Evolutionary conservation across 2,113 vertebrate genomes (phyloP).

Genomic region (Odocoileus hemionus): DNA sequence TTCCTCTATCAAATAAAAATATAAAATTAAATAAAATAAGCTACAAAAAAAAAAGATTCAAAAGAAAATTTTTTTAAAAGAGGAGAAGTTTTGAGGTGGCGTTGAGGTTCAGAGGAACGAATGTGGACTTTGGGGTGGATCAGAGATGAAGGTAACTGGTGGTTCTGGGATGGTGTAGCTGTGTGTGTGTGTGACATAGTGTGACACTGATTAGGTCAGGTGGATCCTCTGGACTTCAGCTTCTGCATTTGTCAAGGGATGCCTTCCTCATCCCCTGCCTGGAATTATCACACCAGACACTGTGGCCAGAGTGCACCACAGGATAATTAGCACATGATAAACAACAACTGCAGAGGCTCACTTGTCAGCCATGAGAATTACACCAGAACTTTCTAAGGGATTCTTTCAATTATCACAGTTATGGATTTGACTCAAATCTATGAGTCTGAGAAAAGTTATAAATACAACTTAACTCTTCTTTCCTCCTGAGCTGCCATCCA

Average conservation of each 20-base stretch:
- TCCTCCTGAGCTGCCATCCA: background rate
- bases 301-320: rapidly evolving
- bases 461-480: background rate
- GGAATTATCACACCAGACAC: background rate
- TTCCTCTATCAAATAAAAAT: background rate
- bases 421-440: background rate
- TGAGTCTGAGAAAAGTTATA: background rate
- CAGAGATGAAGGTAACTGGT: background rate
- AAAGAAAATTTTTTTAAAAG: background rate
- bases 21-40: background rate
- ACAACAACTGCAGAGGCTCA: background rate
- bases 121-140: background rate
- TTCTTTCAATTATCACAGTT: background rate
- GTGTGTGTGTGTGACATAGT: background rate
- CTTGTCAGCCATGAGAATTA: background rate
- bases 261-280: rapidly evolving
- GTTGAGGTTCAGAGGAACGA: background rate
- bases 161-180: rapidly evolving
- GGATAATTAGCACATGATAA: background rate
- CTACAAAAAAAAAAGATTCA: background rate
- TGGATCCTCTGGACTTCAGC: background rate
- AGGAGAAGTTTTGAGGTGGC: background rate
- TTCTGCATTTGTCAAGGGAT: background rate
- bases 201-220: background rate
- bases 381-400: background rate